These are phyloP conservation scores for Cebuella pygmaea DNA, from an alignment of 2,797 vertebrate genomes.

Conservation along the genomic window DNA sequence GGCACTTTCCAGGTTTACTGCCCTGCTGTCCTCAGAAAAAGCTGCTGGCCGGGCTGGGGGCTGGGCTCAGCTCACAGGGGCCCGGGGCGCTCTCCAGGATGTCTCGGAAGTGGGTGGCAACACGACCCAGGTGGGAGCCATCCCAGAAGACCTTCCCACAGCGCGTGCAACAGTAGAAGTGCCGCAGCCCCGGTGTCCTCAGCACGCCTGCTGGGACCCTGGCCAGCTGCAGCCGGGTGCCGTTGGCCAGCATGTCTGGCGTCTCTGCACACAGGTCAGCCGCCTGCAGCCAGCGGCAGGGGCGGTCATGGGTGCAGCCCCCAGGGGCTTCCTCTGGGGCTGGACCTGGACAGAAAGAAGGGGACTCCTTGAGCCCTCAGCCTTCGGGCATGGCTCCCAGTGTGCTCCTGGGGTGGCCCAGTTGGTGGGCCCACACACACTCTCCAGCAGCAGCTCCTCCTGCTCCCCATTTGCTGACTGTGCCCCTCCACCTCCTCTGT, in stretches of 20 bases:
- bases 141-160: conserved; percentile 96
- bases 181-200: conserved; percentile 77
- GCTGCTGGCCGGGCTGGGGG: fast-evolving
- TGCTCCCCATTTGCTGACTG: background rate
- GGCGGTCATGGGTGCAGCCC: background rate
- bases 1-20: background rate
- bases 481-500: fast-evolving
- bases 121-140: conserved; percentile 89
- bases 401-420: too few species aligned
- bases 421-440: too few species aligned
- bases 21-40: fast-evolving
- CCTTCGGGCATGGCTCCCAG: fast-evolving
- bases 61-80: background rate
- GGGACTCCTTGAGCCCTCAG: fast-evolving
- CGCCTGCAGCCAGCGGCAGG: conserved; percentile 79
- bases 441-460: too few species aligned
- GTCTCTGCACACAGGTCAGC: conserved; percentile 69
- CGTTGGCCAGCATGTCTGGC: conserved; percentile 74
- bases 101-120: conserved; percentile 88
- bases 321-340: background rate
- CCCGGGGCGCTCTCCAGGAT: conserved; percentile 75
- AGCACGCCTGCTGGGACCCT: conserved; percentile 86
- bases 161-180: conserved; percentile 91
- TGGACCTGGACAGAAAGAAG: fast-evolving
- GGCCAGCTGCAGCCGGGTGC: conserved; percentile 85